Evolutionary conservation across 2,888 invertebrate genomes (phyloP).

Genomic region (Operophtera brumata): DNA sequence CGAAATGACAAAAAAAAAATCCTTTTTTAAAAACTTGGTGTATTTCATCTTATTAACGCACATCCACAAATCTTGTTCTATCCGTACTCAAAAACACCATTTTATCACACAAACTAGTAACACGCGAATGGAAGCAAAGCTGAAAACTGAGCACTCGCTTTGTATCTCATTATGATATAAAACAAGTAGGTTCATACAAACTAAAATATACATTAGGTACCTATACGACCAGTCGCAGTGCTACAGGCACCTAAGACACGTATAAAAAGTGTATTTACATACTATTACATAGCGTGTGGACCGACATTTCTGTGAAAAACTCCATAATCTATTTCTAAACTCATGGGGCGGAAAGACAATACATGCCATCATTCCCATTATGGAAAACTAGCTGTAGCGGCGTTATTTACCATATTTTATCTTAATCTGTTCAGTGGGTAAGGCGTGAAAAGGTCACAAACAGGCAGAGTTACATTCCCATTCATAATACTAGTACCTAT

Average conservation of each 20-base stretch:
- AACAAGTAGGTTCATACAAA: slow-evolving; percentile 21
- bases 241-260: slow-evolving; percentile 34
- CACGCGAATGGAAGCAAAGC: slow-evolving; percentile 52
- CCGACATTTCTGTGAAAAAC: slow-evolving; percentile 24
- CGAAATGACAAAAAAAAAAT: slow-evolving; percentile 58
- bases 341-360: slow-evolving; percentile 13
- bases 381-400: no score
- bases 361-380: not conserved
- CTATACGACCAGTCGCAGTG: slow-evolving; percentile 15
- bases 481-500: no score
- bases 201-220: slow-evolving; percentile 28
- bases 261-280: slow-evolving; percentile 55
- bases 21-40: slow-evolving; percentile 29
- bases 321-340: slow-evolving; percentile 18
- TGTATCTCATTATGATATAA: slow-evolving; percentile 27
- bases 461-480: no score
- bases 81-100: slow-evolving; percentile 28
- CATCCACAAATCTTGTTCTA: slow-evolving; percentile 13
- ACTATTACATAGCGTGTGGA: slow-evolving; percentile 41
- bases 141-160: slow-evolving; percentile 65
- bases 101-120: slow-evolving; percentile 38
- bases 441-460: no score
- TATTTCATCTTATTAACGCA: not conserved
- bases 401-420: not conserved
- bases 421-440: not conserved